Evolutionary conservation across 2,797 vertebrate genomes (phyloP), one percentile per base, ranked within the genome.

Genomic region (Sebastes iracundus): DNA sequence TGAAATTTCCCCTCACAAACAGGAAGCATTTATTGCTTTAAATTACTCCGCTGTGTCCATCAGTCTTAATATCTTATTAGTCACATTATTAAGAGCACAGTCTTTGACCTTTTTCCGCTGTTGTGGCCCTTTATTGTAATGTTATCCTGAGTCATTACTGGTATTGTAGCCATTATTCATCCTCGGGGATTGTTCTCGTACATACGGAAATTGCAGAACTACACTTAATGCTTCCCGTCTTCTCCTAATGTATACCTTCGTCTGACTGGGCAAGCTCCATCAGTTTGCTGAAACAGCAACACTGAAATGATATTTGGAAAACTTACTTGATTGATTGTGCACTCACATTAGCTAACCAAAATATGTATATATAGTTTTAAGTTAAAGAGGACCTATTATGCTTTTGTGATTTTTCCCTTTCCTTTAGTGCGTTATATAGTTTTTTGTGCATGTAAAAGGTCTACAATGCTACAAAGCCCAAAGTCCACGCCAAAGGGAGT

Each of bases 171-270:
- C 81, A 87, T 88, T 87, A 88, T 76, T 87, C 79, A 75, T 91
- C 91, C 77, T 74, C 10, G 1, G 86, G 85, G 80, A 81, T 78
- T 87, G 77, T 80, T 82, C 69, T 64, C 22, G 28, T 87, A 64
- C 63, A 73, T 84, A 78, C 18, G 61, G 81, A 87, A 87, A 88
- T 73, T 73, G 71, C 81, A 85, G 59, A 86, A 79, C 42, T 75
- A 56, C 64, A 74, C 68, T 61, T 87, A 87, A 84, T 89, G 87
- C 64, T 86, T 90, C 85, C 86, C 82, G 82, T 84, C 86, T 91
- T 80, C 80, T 83, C 75, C 64, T 86, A 77, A 92, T 87, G 83
- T 78, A 82, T 70, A 81, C 52, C n/a, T 88, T 69, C 77, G 70
- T 77, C 79, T 82, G 86, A 75, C 78, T 35, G 67, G 70, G 35